Base-by-base conservation (phyloP, 2,113 vertebrate genomes). In the Semnornis frantzii region DNA sequence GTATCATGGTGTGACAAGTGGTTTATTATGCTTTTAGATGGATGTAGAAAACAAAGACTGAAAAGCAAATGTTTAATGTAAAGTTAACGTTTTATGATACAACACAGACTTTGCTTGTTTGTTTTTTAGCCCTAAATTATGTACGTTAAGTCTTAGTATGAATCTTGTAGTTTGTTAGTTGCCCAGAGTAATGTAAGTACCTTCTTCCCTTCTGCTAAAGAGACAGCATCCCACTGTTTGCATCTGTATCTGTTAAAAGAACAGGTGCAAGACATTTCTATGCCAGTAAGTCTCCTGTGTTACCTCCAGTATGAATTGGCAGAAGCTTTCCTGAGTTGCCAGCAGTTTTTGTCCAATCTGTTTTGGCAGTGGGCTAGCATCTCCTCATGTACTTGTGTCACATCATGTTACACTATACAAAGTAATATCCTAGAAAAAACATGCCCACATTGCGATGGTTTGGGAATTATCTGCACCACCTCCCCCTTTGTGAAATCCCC, bases 231-330 rank as follows among this genome's bases (percentile, higher is more conserved):
- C 90, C 82, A 74, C 78, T 89, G 91, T 91, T 96, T 55, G 90
- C 37, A 68, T 94, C 91, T 95, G 87, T 93, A 87, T 76, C 91
- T 95, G 42, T 87, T 96, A 93, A 94, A 92, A 96, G 90, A 97
- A 89, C 96, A 97, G 95, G 87, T 97, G 94, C 77, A 92, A 97
- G 68, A 83, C 46, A 91, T 86, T 55, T 93, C 57, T 83, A 71
- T 87, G 95, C 79, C 89, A 97, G 69, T 74, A 90, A 94, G 21
- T 8, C 4, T 96, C 74, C 82, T 55, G 8, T 85, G 89, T 69
- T 68, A 96, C 37, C 37, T 37, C 37, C 37, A 37, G 37, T 37
- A 37, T 37, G 37, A 37, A 37, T 37, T 37, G 37, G 37, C 37
- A 37, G 37, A 37, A 37, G 37, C 37, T 37, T 37, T 37, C 37